These are phyloP conservation scores for Thryonomys swinderianus DNA, from an alignment of 2,113 vertebrate genomes.

Conservation along the genomic window DNA sequence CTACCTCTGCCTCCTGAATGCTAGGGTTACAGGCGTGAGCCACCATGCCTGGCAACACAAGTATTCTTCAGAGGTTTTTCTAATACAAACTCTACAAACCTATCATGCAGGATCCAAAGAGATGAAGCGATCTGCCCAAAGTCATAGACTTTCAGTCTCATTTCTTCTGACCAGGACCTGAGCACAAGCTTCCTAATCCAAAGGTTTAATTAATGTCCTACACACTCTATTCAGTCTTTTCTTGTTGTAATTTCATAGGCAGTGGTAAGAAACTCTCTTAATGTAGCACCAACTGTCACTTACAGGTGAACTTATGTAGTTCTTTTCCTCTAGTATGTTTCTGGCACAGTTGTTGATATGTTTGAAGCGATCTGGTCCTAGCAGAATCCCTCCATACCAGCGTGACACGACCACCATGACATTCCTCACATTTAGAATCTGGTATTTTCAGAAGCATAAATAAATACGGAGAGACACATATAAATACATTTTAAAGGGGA, in stretches of 20 bases:
- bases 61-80: constrained; percentile 13
- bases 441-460: constrained; percentile 70
- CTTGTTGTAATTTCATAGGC: not conserved
- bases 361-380: constrained; percentile 98
- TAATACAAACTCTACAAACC: constrained; percentile 14
- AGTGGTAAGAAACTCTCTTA: not conserved
- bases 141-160: not conserved
- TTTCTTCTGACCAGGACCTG: not conserved
- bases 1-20: too few relatives aligned
- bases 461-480: not conserved
- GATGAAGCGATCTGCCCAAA: not conserved
- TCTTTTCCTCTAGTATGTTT: constrained; percentile 92
- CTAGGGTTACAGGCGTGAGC: too few relatives aligned
- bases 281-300: constrained; percentile 71
- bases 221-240: not conserved
- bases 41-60: too few relatives aligned
- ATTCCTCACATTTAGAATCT: constrained; percentile 95
- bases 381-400: constrained; percentile 97
- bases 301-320: constrained; percentile 87
- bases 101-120: not conserved
- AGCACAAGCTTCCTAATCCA: not conserved
- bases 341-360: constrained; percentile 99
- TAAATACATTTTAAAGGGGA: constrained; percentile 43
- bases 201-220: not conserved
- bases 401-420: constrained; percentile 97